phyloP scores from a whole-genome alignment of 2,888 invertebrate genomes.

The Aproaerema taeniolella region DNA sequence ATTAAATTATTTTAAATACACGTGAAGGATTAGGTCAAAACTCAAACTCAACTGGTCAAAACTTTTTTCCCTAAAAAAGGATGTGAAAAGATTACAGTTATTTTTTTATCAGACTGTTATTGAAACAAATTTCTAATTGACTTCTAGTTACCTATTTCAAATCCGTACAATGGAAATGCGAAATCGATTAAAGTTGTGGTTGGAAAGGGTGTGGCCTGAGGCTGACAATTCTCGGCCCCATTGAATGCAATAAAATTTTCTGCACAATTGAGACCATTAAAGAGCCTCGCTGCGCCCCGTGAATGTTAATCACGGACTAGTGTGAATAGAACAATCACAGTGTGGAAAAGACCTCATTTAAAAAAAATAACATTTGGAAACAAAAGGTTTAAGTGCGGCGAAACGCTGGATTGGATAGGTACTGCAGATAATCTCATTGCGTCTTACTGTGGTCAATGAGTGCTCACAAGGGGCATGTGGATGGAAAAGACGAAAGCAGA shows the following conservation, averaged over 20 bases:
- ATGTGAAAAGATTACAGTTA: too few species aligned
- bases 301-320: slow-evolving; percentile 67
- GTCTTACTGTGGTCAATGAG: too few species aligned
- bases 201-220: slow-evolving; percentile 37
- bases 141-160: too few species aligned
- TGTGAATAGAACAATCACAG: slow-evolving; percentile 70
- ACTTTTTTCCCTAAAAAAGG: too few species aligned
- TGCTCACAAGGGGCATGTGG: too few species aligned
- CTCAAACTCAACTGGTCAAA: too few species aligned
- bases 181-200: slow-evolving; percentile 46
- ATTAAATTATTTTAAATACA: too few species aligned
- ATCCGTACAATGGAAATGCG: too few species aligned
- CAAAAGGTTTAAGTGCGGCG: slow-evolving; percentile 31
- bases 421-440: slow-evolving; percentile 36
- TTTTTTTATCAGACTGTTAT: too few species aligned
- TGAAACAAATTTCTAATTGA: neutral
- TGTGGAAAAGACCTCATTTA: slow-evolving; percentile 47
- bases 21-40: too few species aligned
- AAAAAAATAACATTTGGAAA: slow-evolving; percentile 41
- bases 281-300: slow-evolving; percentile 52
- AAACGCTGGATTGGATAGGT: neutral
- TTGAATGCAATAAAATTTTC: slow-evolving; percentile 74
- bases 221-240: slow-evolving; percentile 52
- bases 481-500: too few species aligned
- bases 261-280: slow-evolving; percentile 73